Base-by-base conservation (phyloP, 2,888 invertebrate genomes). In the Clusia tigrina region DNA sequence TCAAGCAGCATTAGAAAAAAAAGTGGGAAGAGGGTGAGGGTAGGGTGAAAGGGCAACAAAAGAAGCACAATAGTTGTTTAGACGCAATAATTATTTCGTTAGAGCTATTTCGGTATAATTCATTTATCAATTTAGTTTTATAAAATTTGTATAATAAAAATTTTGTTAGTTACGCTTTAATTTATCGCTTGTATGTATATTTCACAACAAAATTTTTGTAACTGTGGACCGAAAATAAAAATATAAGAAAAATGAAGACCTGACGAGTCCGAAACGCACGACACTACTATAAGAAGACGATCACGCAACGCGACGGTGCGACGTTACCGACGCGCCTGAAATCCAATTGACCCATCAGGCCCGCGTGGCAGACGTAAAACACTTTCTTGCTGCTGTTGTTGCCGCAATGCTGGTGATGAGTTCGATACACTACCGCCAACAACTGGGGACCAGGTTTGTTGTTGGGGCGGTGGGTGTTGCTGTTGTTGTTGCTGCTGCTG, bases 291-390 rank as follows among this genome's bases (percentile, higher is more conserved):
- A 48, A 68, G 60, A 68, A 67, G n/a, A 42, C 57, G 26, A 37
- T 54, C 46, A 48, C 52, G n/a, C 56, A 18, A 5, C n/a, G n/a
- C 46, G 5, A 55, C 22, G 18, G 9, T 32, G 32, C 70, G 60
- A 22, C 78, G 83, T 82, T 82, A 90, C 88, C 90, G 89, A 74
- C 88, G 87, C 77, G 87, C 83, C 74, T 87, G 88, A 78, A 91
- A 91, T 54, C 91, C 91, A 71, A 85, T 86, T 55, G 91, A 90
- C 67, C 92, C 93, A 74, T 94, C 93, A 1, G 94, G 94, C 38
- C 93, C 93, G 72, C 87, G 86, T 0, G 94, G 94, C 78, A 90
- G 86, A 73, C 94, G 86, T 75, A 93, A 86, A 61, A 93, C 67
- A 65, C 73, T 79, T 60, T 78, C 78, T 12, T 62, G 62, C 18